A percentile compares a stretch with the other conserved stretches of the same genome.
Evolutionary conservation across 2,888 invertebrate genomes (phyloP).

Genomic region (Polydrusus cervinus): DNA sequence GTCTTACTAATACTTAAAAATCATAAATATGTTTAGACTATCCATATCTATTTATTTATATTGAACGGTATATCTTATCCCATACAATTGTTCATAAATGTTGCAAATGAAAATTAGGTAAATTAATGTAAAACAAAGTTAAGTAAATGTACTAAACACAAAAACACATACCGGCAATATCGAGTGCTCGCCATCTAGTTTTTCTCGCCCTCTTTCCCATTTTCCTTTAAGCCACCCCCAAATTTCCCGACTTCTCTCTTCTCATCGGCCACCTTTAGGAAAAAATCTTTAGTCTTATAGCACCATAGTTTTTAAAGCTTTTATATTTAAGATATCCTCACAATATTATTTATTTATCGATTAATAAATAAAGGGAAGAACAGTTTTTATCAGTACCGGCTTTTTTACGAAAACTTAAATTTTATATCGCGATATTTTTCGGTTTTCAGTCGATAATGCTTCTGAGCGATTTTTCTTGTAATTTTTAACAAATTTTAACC

Average conservation of each 20-base stretch:
- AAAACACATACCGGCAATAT: slow-evolving; percentile 73
- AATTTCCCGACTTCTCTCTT: slow-evolving; percentile 49
- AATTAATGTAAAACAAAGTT: too few species aligned
- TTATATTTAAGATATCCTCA: slow-evolving; percentile 9
- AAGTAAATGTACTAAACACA: slow-evolving; percentile 1
- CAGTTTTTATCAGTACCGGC: slow-evolving; percentile 13
- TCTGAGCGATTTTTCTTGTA: slow-evolving; percentile 6
- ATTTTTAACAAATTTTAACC: not conserved
- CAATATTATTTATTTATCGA: slow-evolving; percentile 16
- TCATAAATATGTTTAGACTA: too few species aligned
- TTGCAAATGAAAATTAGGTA: too few species aligned
- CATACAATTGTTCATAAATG: too few species aligned
- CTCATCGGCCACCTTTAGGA: slow-evolving; percentile 54
- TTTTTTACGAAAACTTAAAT: slow-evolving; percentile 15
- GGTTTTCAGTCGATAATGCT: slow-evolving; percentile 21
- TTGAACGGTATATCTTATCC: too few species aligned
- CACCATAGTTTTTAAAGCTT: slow-evolving; percentile 34
- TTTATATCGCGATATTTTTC: slow-evolving; percentile 10
- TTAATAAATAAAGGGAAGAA: slow-evolving; percentile 24
- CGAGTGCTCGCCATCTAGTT: slow-evolving; percentile 78
- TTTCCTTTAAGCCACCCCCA: slow-evolving; percentile 58
- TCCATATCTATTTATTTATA: too few species aligned
- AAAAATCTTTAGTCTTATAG: slow-evolving; percentile 35
- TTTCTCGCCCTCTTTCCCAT: slow-evolving; percentile 79
- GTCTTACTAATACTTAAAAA: too few species aligned